phyloP scores from a whole-genome alignment of 1,140 invertebrate genomes.

The Monochamus saltuarius region DNA sequence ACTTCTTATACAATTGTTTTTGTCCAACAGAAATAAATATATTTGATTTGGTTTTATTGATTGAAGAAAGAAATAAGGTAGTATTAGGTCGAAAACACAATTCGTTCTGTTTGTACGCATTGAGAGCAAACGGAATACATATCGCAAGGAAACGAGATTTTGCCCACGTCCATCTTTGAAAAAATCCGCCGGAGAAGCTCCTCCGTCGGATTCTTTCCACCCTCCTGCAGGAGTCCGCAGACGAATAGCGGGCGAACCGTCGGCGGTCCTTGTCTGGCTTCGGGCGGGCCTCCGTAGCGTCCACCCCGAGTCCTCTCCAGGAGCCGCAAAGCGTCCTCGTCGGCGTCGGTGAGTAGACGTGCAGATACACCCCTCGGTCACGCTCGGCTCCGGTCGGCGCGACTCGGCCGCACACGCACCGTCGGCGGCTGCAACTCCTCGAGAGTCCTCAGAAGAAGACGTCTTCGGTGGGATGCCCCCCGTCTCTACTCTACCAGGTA shows the following conservation, averaged over 20 bases:
- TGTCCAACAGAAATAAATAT: too few relatives aligned
- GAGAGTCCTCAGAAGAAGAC: background rate
- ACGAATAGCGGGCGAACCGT: constrained; percentile 17
- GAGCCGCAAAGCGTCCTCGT: constrained; percentile 42
- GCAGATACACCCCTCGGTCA: constrained; percentile 18
- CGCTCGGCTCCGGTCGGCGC: constrained; percentile 27
- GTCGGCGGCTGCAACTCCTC: constrained; percentile 14
- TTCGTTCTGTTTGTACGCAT: too few relatives aligned
- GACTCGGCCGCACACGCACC: constrained; percentile 9
- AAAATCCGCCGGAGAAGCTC: background rate
- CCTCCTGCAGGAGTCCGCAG: constrained; percentile 4
- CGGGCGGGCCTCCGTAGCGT: constrained; percentile 38
- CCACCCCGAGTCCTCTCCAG: constrained; percentile 41
- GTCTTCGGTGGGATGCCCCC: constrained; percentile 6
- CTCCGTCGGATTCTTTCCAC: background rate
- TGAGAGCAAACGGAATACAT: too few relatives aligned
- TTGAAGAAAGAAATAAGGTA: too few relatives aligned
- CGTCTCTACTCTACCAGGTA: constrained; percentile 15
- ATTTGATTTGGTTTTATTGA: too few relatives aligned
- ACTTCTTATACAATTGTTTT: too few relatives aligned
- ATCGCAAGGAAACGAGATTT: too few relatives aligned
- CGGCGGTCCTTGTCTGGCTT: constrained; percentile 36
- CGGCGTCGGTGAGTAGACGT: constrained; percentile 45
- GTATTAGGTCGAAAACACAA: too few relatives aligned
- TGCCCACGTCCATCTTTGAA: too few relatives aligned